Base-by-base conservation (phyloP, 2,113 vertebrate genomes). In the Neotoma lepida region DNA sequence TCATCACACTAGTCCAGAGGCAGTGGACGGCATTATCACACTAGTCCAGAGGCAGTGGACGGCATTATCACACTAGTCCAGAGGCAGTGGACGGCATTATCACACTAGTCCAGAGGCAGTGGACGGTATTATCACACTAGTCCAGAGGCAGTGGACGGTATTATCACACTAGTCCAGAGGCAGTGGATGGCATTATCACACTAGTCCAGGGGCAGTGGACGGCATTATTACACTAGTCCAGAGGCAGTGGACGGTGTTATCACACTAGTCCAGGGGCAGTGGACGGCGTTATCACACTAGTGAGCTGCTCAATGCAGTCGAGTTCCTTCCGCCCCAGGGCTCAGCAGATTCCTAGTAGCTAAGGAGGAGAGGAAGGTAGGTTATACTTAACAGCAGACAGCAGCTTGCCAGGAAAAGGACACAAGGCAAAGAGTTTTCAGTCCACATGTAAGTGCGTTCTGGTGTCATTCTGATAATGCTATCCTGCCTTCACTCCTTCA, bases 401-500 rank as follows among this genome's bases (percentile, higher is more conserved):
- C 64, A 91, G 58, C 12, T 20, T 49, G 58, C 70, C 76, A 68
- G 20, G 64, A 28, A 22, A 66, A 6, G 41, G n/a, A 15, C 12
- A 73, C 41, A 46, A 94, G 82, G 61, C 18, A 56, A 88, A 86
- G 15, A 39, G 4, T 76, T 44, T 86, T 46, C 15, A 80, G 41
- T 33, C 33, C 74, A 80, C 68, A 74, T 63, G 9, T 28, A 51
- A 24, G 54, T 1, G 26, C 22, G 26, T 46, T 66, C 51, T 2
- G 44, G 35, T 41, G 93, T 90, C 71, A 20, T 51, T 88, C 86
- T 87, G 73, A 94, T 78, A 93, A 73, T 63, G 82, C 90, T 91
- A 76, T 91, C 74, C 91, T 63, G 82, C 82, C 86, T 78, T 73
- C 77, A 95, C 30, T 73, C 73, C 77, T 95, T 76, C 77, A 63